Evolutionary conservation across 2,113 vertebrate species (phyloP), one percentile per base, ranked within the genome.

Genomic region (Ictalurus furcatus): DNA sequence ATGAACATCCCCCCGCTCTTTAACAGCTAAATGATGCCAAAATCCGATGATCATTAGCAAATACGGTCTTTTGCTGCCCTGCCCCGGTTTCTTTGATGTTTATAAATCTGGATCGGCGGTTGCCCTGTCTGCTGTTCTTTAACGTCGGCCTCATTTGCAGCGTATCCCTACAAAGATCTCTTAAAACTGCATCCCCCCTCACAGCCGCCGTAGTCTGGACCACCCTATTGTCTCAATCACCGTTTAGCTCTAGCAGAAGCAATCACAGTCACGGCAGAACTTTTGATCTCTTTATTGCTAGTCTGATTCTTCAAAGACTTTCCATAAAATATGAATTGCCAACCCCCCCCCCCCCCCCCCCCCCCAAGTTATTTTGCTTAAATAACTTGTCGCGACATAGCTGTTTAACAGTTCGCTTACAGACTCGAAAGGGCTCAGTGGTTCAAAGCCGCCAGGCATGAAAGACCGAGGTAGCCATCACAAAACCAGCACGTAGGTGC

Each of bases 261-360:
- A 90, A 87, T 92, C 93, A 90, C 88, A 81, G 76, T 48, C 19
- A 81, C 37, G 34, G 56, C 37, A 58, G 92, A 91, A 94, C 93
- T 94, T 87, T 95, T 95, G 94, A 95, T 94, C 91, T 95, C 91
- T 94, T 93, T 93, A 93, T 91, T 91, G 90, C 90, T 80, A 58
- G 74, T 76, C 89, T 85, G 93, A 94, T 95, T 92, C 94, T 92
- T 95, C 94, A 92, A 90, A 82, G 91, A 71, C 90, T 91, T 88
- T 91, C 91, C 88, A 93, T 93, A 93, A 94, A 95, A 95, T 88
- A 91, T 93, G 93, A 92, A 59, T 91, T 87, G 88, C 87, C 90
- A 91, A 3, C 0, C 40, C 0, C 40, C 40, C 93, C 89, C 87
- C 40, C 58, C 84, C 48, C 73, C 84, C 2, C 4, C 30, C 13